Conservation (phyloP, 1,140 invertebrate genomes). For the Drosophila lini region DNA sequence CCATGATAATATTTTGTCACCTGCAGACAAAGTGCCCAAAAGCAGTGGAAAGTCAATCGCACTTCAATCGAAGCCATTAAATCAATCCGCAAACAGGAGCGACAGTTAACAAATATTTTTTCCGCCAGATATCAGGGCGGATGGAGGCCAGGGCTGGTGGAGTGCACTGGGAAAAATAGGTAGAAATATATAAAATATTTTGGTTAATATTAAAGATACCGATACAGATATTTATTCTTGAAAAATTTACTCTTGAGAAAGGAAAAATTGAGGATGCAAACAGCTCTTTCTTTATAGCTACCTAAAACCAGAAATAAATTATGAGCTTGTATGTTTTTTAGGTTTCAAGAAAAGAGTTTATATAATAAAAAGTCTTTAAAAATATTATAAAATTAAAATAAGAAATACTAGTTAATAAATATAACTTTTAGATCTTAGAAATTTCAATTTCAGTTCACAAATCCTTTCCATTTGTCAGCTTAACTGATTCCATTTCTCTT, state of each 20-base stretch:
- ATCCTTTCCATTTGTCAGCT: conserved; percentile 26
- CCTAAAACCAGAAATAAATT: not conserved
- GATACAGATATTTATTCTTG: too few species aligned
- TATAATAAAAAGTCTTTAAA: not conserved
- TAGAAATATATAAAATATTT: not conserved
- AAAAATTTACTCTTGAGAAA: too few species aligned
- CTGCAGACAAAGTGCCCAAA: conserved; percentile 24
- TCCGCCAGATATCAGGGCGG: conserved; percentile 11
- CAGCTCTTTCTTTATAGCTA: not conserved
- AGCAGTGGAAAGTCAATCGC: conserved; percentile 34
- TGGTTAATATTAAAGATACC: too few species aligned
- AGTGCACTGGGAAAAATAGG: conserved; percentile 14
- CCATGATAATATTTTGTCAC: conserved; percentile 63
- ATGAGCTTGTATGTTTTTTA: not conserved
- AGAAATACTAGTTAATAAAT: not conserved
- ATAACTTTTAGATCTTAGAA: not conserved
- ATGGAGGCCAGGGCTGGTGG: not conserved
- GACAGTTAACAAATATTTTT: conserved; percentile 43
- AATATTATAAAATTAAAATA: not conserved
- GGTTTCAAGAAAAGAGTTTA: not conserved
- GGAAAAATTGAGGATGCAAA: not conserved
- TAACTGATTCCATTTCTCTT: conserved; percentile 30
- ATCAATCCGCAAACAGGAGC: conserved; percentile 48
- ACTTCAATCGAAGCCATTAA: conserved; percentile 53
- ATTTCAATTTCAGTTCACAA: conserved; percentile 5